A percentile compares a stretch with the other conserved stretches of the same genome.
phyloP scores from a whole-genome alignment of 2,797 vertebrate species.

The Enteromius treurensis region DNA sequence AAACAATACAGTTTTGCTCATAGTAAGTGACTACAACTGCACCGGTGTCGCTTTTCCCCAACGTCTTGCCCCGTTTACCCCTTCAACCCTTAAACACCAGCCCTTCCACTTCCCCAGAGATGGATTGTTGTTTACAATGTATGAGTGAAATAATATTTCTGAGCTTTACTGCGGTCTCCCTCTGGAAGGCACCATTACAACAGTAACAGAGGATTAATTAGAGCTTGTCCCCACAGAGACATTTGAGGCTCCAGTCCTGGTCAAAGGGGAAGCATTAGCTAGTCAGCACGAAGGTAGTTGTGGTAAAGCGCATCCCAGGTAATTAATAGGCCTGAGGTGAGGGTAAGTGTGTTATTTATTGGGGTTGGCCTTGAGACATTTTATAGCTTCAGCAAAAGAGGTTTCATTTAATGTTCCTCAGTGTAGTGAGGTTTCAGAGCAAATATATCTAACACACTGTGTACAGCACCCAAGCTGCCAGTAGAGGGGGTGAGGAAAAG shows the following conservation, averaged over 20 bases:
- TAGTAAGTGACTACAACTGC: conserved; percentile 4
- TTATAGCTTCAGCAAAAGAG: conserved; percentile 61
- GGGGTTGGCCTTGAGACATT: conserved; percentile 70
- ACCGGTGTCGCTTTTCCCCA: conserved; percentile 32
- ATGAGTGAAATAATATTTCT: conserved; percentile 92
- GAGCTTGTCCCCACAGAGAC: conserved; percentile 84
- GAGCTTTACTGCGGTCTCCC: conserved; percentile 77
- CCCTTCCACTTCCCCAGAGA: conserved; percentile 71
- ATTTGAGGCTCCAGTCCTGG: conserved; percentile 76
- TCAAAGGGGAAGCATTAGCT: conserved; percentile 82
- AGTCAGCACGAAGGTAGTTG: conserved; percentile 78
- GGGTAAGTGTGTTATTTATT: conserved; percentile 73
- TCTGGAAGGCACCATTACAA: conserved; percentile 88
- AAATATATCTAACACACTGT: neutral
- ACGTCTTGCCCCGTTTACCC: conserved; percentile 29
- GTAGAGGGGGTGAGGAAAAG: conserved; percentile 50
- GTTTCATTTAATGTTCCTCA: conserved; percentile 51
- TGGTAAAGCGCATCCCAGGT: conserved; percentile 68
- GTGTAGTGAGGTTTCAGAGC: conserved; percentile 30
- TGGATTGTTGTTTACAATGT: conserved; percentile 91
- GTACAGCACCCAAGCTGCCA: conserved; percentile 39
- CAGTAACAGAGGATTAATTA: conserved; percentile 98
- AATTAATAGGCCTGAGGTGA: conserved; percentile 79
- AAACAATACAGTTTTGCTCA: conserved; percentile 24
- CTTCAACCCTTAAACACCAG: conserved; percentile 32